Evolutionary conservation across 1,140 invertebrate species (phyloP).

Genomic region (Papilio polyxenes): DNA sequence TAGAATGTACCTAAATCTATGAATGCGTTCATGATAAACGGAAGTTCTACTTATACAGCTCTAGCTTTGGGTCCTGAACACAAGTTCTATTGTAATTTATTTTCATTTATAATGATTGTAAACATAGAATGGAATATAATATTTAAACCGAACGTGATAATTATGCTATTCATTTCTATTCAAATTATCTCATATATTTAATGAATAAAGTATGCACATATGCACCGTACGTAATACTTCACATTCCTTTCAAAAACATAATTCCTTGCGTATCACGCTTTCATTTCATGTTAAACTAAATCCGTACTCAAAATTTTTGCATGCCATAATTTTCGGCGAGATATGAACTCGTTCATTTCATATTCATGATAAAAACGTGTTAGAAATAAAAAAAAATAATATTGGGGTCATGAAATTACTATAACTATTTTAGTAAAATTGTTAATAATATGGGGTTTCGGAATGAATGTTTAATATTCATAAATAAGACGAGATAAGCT

Average conservation of each 20-base stretch:
- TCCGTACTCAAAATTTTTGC: not conserved
- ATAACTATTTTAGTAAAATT: not conserved
- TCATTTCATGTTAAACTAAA: constrained; percentile 21
- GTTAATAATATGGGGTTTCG: no score
- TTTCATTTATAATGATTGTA: not conserved
- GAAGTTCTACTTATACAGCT: no score
- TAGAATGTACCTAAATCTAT: no score
- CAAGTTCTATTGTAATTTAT: not conserved
- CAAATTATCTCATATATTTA: constrained; percentile 5
- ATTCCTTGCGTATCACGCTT: constrained; percentile 2
- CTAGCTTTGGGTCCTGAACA: not conserved
- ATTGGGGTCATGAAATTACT: not conserved
- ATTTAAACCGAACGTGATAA: not conserved
- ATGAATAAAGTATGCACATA: not conserved
- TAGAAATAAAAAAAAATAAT: not conserved
- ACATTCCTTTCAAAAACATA: constrained; percentile 22
- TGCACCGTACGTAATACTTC: not conserved
- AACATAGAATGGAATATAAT: not conserved
- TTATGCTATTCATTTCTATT: not conserved
- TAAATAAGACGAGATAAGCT: no score
- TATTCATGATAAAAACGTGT: not conserved
- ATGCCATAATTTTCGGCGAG: not conserved
- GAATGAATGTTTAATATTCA: no score
- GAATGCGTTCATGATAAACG: no score
- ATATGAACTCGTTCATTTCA: not conserved